These are phyloP conservation scores for Microcebus jonahi DNA, from an alignment of 2,113 vertebrate genomes.

Conservation along the genomic window DNA sequence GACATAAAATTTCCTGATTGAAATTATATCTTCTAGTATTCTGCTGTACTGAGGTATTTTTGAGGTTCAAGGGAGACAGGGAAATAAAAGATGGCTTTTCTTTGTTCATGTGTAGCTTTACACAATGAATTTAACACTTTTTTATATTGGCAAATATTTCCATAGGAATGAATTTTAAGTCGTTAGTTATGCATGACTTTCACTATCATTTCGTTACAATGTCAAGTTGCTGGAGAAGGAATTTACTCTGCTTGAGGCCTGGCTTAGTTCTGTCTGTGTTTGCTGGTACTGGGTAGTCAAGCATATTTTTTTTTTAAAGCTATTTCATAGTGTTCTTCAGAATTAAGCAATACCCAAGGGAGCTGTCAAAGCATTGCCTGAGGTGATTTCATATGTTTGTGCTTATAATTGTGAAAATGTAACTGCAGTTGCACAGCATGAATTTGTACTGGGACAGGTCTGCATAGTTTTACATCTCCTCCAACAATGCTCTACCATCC, in stretches of 20 bases:
- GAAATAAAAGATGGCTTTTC: not conserved
- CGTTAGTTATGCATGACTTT: slow-evolving; percentile 34
- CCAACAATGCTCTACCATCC: not conserved
- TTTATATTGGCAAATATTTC: slow-evolving; percentile 4
- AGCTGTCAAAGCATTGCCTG: slow-evolving; percentile 69
- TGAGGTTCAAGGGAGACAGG: not conserved
- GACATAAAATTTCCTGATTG: not conserved
- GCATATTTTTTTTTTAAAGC: slow-evolving; percentile 50
- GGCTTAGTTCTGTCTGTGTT: slow-evolving; percentile 39
- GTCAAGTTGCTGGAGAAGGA: slow-evolving; percentile 18
- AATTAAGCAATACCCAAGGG: slow-evolving; percentile 63
- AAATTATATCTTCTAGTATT: not conserved
- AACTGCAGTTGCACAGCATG: slow-evolving; percentile 38
- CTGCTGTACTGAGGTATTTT: not conserved
- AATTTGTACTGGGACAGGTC: not conserved
- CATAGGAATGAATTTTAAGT: slow-evolving; percentile 31
- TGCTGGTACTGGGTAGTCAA: slow-evolving; percentile 44
- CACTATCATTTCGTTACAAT: slow-evolving; percentile 53
- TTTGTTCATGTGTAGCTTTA: not conserved
- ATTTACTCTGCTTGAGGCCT: slow-evolving; percentile 52
- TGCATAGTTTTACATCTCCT: slow-evolving; percentile 40
- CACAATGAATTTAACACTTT: not conserved
- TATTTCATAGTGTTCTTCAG: slow-evolving; percentile 60
- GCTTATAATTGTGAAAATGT: slow-evolving; percentile 74
- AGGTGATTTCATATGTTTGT: slow-evolving; percentile 72